Evolutionary conservation across 1,140 invertebrate genomes (phyloP), one percentile per base, ranked within the genome.

Genomic region (Lethrus apterus): DNA sequence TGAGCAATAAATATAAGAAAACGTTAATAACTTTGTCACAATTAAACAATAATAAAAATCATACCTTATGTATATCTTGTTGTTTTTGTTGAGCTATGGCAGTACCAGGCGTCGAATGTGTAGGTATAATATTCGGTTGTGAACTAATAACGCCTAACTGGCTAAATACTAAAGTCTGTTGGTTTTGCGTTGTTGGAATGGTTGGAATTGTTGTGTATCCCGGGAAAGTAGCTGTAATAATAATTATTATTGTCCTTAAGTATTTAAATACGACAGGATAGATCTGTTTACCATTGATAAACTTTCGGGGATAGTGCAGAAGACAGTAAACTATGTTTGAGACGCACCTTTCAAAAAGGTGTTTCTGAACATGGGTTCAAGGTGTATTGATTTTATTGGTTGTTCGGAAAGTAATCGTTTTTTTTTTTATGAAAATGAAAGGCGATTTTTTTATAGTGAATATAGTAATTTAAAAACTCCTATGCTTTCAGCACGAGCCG

Each of bases 91-190:
- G 73, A 13, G 57, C 38, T n/a, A 64, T 58, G 3, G 68, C 68
- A 42, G 55, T 62, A 2, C 54, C 60, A 33, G 56, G 49, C 15
- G 50, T 47, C 7, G 60, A 60, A 56, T 76, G 73, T 15, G 76
- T 72, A 1, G 77, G 75, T 41, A 80, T 59, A 10, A 80, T 72
- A 49, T 71, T 78, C 32, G 82, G 80, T 49, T 85, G 81, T 14
- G 81, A 85, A 53, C 80, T 83, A 47, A 88, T 76, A 1, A 88
- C 81, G 8, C 74, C 77, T 2, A 83, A 67, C 32, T 85, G 85
- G 33, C 84, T 83, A 55, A 89, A 85, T n/a, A 89, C 81, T 52
- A 89, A 71, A 4, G 86, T 87, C 49, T 80, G 78, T 54, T 80
- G 79, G 47, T 78, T 81, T 55, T 84, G 83, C 0, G 80, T 82